Base-by-base conservation (phyloP, 2,888 invertebrate species). In the Rutpela maculata region DNA sequence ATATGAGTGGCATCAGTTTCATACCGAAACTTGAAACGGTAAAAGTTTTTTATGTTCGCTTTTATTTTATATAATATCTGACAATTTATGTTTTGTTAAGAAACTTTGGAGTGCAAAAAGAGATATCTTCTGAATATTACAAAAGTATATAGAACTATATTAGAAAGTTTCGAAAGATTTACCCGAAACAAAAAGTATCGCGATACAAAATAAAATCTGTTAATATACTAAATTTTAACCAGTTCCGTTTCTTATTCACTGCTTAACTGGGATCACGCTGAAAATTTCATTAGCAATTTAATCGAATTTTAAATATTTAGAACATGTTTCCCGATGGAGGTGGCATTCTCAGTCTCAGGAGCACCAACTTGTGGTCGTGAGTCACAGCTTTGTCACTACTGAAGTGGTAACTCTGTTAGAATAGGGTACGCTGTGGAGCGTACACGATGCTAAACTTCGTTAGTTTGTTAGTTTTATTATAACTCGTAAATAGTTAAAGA, bases 281-380 rank as follows among this genome's bases (percentile, higher is more conserved):
- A 82, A 84, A 83, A 83, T 84, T 85, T 85, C 84, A 84, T 85
- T 84, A 84, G 80, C 79, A 80, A 80, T 84, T 83, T 84, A 85
- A 85, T 84, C 84, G 84, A 83, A 84, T 84, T 85, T 85, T 85
- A 85, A 85, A 85, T 85, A 85, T 85, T 85, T 81, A 85, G 78
- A 69, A 77, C 76, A 19, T 74, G 67, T 68, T 68, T 80, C 79
- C 80, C 82, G 19, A 63, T 65, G 80, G 81, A 78, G 75, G 78
- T 79, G 75, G 71, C 77, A 80, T 82, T 79, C 77, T 75, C 78
- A 69, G 76, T 82, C 82, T 80, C 81, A 35, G 57, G 78, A 78
- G 79, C 71, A 78, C 76, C 76, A 78, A 71, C 78, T 77, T 78
- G 74, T 79, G 78, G 78, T 78, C 71, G 72, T 22, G 26, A 62